Conservation (phyloP, 2,797 vertebrate genomes). For the Cyclura pinguis region DNA sequence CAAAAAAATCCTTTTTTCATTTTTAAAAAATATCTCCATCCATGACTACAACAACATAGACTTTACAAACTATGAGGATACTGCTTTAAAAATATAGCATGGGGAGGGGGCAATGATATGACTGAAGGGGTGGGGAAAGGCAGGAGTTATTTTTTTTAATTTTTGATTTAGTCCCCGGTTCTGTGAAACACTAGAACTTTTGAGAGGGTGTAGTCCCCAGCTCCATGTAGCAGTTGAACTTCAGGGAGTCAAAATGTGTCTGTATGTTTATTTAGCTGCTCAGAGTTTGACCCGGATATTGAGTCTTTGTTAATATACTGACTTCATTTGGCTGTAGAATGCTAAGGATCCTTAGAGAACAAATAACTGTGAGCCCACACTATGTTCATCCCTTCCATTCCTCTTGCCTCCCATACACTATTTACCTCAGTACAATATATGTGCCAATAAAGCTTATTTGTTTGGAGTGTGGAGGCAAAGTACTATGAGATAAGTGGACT, state of each 20-base stretch:
- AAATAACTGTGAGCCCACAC: neutral
- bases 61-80: neutral
- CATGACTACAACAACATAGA: neutral
- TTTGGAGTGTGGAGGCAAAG: neutral
- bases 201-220: neutral
- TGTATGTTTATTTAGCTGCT: neutral
- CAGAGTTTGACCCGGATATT: neutral
- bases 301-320: slow-evolving; percentile 2
- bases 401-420: neutral
- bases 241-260: neutral
- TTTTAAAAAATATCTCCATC: neutral
- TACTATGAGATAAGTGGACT: neutral
- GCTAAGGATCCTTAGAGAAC: neutral
- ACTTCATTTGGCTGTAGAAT: neutral
- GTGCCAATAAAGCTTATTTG: slow-evolving; percentile 1
- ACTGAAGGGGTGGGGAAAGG: neutral
- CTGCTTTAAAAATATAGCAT: neutral
- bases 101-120: neutral
- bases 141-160: fast-evolving
- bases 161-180: too few species aligned
- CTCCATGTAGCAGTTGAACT: neutral
- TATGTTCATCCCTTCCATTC: neutral
- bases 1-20: neutral
- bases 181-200: neutral
- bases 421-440: neutral